Evolutionary conservation across 2,888 invertebrate species (phyloP).

Genomic region (Drosophila tanythrix): DNA sequence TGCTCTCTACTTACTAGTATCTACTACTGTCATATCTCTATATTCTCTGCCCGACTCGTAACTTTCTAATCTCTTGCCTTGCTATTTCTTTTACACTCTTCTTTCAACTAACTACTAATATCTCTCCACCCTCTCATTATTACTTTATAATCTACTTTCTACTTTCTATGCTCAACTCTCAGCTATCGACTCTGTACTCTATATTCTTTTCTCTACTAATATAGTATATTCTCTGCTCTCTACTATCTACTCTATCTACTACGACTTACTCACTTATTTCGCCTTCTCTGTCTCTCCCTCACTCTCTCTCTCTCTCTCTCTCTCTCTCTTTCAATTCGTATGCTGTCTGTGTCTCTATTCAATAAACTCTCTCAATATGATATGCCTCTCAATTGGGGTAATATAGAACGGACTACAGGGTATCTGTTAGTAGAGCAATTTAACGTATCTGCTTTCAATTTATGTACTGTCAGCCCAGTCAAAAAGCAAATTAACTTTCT

Average conservation of each 20-base stretch:
- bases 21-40: not conserved
- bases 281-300: too few relatives aligned
- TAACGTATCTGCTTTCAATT: slow-evolving; percentile 1
- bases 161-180: not conserved
- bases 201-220: not conserved
- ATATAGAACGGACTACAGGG: not conserved
- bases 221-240: too few relatives aligned
- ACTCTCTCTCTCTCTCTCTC: not conserved
- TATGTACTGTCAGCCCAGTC: slow-evolving; percentile 19
- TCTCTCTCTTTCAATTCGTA: not conserved
- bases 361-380: not conserved
- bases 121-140: not conserved
- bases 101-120: not conserved
- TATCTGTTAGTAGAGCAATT: not conserved
- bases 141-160: not conserved
- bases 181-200: not conserved
- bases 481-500: slow-evolving; percentile 33
- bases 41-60: not conserved
- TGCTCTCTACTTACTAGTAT: not conserved
- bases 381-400: too few relatives aligned
- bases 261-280: too few relatives aligned
- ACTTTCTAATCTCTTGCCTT: not conserved
- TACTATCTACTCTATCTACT: not conserved
- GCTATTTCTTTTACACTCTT: not conserved
- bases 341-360: not conserved